Evolutionary conservation across 2,888 invertebrate genomes (phyloP), one percentile per base, ranked within the genome.

Genomic region (Campoplex nolae): DNA sequence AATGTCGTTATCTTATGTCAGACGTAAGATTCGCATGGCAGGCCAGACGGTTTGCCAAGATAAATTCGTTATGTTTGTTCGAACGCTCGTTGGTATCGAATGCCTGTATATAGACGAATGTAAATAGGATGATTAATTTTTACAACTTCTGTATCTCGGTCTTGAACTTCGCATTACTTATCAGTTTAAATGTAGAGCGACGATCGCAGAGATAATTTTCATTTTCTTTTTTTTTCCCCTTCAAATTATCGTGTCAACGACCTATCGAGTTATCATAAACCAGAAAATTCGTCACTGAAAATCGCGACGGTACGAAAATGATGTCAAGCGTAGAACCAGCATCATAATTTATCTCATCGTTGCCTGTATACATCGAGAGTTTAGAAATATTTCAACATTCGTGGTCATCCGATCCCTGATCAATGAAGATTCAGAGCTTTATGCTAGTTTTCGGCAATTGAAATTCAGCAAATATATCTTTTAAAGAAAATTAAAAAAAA

Each of bases 1-100:
- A 54, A 7, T 75, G n/a, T 68, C 73, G 62, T 75, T 83, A 76
- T 83, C 79, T 48, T 62, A 23, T 28, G 16, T 35, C 9, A 62
- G n/a, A 45, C 35, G 45, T 35, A 28, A 65, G 42, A 54, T 54
- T 73, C n/a, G 67, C 54, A 42, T n/a, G 65, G 75, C 23, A 54
- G 56, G 74, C 67, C 67, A 82, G 75, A 75, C 82, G 42, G 23
- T 79, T 56, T 67, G 51, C 23, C 28, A 32, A 23, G 16, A 62
- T 62, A 1, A 62, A 28, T 62, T 62, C 11, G 16, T 62, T 32
- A 62, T 62, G 6, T 32, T 62, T 62, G 62, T 7, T 62, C 62
- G 62, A 16, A 62, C 32, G 48, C 32, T 51, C 8, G 32, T 35
- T 35, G 11, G 11, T 51, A n/a, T 73, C 45, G 23, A 48, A 48